Percentiles rank a stretch among this genome's conserved stretches.
These are phyloP conservation scores for Indicator indicator DNA, from an alignment of 2,113 vertebrate genomes.

Conservation along the genomic window DNA sequence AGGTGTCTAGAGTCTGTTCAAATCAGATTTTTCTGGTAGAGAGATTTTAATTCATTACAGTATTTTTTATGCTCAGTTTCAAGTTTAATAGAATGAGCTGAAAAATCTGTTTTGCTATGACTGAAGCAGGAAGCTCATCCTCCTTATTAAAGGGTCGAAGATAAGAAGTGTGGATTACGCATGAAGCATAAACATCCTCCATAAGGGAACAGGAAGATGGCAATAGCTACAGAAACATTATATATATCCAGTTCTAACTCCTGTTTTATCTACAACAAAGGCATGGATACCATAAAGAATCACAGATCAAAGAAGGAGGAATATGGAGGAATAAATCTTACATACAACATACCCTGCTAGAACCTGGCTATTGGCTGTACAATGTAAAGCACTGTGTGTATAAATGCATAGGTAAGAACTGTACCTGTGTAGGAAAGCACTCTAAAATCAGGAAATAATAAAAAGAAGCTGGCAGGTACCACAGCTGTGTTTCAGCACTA, in stretches of 20 bases:
- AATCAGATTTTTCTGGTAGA: background rate
- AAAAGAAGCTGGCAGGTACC: background rate
- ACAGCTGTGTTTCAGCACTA: background rate
- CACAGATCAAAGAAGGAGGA: background rate
- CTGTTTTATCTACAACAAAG: background rate
- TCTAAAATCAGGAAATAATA: background rate
- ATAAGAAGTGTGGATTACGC: background rate
- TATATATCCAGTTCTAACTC: background rate
- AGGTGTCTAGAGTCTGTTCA: background rate
- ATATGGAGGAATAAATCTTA: background rate
- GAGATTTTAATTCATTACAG: background rate
- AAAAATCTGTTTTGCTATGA: background rate
- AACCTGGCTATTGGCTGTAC: background rate
- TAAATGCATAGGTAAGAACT: background rate
- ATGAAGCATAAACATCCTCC: background rate
- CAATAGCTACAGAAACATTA: background rate
- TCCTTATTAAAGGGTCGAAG: background rate
- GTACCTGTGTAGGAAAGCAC: background rate
- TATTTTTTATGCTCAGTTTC: background rate
- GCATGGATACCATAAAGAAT: background rate
- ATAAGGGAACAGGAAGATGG: background rate
- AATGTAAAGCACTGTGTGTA: background rate
- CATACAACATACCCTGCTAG: background rate
- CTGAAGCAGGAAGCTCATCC: background rate
- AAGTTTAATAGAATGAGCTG: background rate